phyloP scores from a whole-genome alignment of 2,113 vertebrate species.

The Tylochromis polylepis region DNA sequence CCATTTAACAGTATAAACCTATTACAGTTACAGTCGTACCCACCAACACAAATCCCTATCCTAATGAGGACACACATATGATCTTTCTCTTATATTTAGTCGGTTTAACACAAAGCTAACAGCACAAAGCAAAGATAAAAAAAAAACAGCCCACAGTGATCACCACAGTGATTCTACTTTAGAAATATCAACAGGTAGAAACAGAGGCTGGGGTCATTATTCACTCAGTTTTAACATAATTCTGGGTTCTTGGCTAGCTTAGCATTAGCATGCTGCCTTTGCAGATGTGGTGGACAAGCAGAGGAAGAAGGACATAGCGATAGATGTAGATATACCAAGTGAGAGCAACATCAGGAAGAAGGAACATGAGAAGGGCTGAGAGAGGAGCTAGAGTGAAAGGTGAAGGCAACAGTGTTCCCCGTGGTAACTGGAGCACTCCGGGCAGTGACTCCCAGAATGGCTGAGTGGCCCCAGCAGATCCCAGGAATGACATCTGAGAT shows the following conservation, averaged over 20 bases:
- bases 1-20: no score
- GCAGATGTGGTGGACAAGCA: neutral
- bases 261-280: neutral
- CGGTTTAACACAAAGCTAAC: no score
- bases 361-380: neutral
- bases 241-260: neutral
- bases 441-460: neutral
- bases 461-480: neutral
- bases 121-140: no score
- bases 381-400: neutral
- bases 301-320: neutral
- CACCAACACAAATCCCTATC: no score
- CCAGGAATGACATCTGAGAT: neutral
- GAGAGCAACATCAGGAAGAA: neutral
- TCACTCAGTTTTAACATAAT: neutral
- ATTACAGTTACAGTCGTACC: no score
- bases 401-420: neutral
- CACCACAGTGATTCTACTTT: neutral
- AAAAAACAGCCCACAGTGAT: no score
- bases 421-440: neutral
- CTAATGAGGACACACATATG: no score
- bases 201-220: neutral
- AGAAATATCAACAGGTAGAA: neutral
- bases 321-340: neutral
- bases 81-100: no score